A percentile compares a stretch with the other conserved stretches of the same genome.
phyloP scores from a whole-genome alignment of 2,113 vertebrate species.

The Heterocephalus glaber region DNA sequence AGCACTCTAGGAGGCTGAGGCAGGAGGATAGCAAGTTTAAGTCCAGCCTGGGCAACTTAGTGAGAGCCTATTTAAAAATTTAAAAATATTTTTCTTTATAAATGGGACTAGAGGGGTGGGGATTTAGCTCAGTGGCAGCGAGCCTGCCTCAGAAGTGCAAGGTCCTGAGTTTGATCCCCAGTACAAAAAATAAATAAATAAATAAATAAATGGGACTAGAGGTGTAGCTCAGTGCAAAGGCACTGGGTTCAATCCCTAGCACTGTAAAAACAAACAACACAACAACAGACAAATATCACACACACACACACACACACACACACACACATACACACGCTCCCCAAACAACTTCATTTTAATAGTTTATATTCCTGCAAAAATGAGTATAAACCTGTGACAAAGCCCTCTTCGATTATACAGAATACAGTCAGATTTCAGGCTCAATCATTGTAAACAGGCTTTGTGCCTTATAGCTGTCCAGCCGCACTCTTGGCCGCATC shows the following conservation, averaged over 20 bases:
- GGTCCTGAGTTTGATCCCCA: no score
- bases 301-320: no score
- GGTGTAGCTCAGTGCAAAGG: neutral
- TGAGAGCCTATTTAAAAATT: neutral
- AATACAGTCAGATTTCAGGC: neutral
- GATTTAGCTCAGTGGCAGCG: neutral
- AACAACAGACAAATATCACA: neutral
- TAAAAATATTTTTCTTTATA: neutral
- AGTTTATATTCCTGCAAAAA: neutral
- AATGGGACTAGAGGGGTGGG: neutral
- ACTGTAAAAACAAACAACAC: neutral
- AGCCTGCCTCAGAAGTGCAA: no score
- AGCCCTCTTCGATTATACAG: neutral
- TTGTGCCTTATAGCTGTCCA: neutral
- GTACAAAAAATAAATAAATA: neutral
- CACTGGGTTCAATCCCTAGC: neutral
- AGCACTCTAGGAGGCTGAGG: neutral
- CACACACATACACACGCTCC: neutral
- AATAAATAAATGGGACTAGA: neutral
- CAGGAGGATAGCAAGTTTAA: neutral
- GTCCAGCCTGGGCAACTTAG: neutral
- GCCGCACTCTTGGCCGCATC: neutral
- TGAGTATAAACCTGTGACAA: neutral
- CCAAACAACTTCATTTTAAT: neutral
- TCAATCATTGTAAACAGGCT: neutral